These are phyloP conservation scores for Branchinecta lindahli DNA, from an alignment of 1,140 invertebrate species.

Conservation along the genomic window DNA sequence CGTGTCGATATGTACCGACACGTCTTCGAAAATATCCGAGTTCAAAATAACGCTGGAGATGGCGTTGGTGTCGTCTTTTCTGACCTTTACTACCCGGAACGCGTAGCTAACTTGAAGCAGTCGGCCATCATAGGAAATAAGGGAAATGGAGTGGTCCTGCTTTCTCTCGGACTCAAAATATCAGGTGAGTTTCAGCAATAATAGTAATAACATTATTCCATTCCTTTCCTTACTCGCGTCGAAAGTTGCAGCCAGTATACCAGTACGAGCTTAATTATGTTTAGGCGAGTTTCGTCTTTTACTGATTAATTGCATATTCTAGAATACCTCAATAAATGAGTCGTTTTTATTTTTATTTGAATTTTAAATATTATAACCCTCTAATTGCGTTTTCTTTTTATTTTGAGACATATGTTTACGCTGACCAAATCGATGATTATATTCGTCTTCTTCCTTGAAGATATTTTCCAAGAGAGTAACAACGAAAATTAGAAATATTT, in stretches of 20 bases:
- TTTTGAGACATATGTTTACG: neutral
- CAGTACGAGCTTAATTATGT: too few species aligned
- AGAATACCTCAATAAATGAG: too few species aligned
- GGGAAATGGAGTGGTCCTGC: constrained; percentile 72
- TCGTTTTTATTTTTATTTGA: too few species aligned
- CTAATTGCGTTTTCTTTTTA: neutral
- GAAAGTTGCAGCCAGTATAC: neutral
- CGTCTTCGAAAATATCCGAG: constrained; percentile 61
- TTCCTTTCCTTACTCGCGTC: too few species aligned
- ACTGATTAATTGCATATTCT: too few species aligned
- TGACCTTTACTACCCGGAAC: constrained; percentile 68
- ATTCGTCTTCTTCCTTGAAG: too few species aligned
- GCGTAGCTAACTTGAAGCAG: constrained; percentile 66
- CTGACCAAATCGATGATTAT: neutral
- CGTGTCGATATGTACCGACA: constrained; percentile 93
- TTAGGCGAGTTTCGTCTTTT: too few species aligned
- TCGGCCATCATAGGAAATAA: constrained; percentile 73
- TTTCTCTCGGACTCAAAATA: constrained; percentile 67
- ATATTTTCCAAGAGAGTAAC: too few species aligned
- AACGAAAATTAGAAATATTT: too few species aligned
- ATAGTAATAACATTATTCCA: neutral
- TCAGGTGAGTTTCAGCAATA: constrained; percentile 33
- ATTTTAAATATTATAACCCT: too few species aligned
- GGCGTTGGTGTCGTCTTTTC: constrained; percentile 75
- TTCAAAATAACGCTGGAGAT: constrained; percentile 67